Evolutionary conservation across 2,113 vertebrate genomes (phyloP), one percentile per base, ranked within the genome.

Genomic region (Neotragus pygmaeus): DNA sequence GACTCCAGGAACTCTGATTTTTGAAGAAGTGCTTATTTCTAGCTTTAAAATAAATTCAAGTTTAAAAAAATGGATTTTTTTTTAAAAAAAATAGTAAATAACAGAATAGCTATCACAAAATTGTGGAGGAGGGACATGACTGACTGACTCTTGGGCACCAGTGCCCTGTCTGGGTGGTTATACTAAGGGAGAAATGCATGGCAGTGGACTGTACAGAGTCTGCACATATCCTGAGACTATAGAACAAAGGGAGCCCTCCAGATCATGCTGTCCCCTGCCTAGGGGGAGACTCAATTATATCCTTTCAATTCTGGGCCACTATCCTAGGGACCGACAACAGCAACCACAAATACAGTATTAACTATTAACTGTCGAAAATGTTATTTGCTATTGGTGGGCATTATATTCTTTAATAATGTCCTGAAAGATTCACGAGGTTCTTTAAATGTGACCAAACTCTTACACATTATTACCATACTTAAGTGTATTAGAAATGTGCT

Each of bases 371-470:
- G 45, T 66, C 58, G 60, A 75, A 96, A 58, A 88, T 39, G 25
- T 45, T 64, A 28, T 85, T 95, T 90, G 83, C 57, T 84, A 51
- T 15, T 33, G 7, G 9, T n/a, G 28, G 27, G 21, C 15, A 2
- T 81, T 91, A 55, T 81, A 25, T 9, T 95, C 81, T 94, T 88
- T 83, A 92, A 39, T 60, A 77, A 64, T 27, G 23, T 90, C 86
- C 87, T 94, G 36, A 86, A 96, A 97, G 83, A 97, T 49, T 94
- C 85, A 55, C 82, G 28, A 70, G 47, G 86, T 94, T 96, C 89
- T 97, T 96, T 91, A 90, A 94, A 91, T 94, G 39, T 64, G 97
- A 64, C 36, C 94, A 94, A 97, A 97, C 45, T 43, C 93, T 97
- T 96, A 77, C 89, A 75, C 73, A 36, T 95, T 81, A 96, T 93